A percentile compares a stretch with the other conserved stretches of the same genome.
These are phyloP conservation scores for Yasuhikotakia modesta DNA, from an alignment of 2,797 vertebrate genomes.

Conservation along the genomic window DNA sequence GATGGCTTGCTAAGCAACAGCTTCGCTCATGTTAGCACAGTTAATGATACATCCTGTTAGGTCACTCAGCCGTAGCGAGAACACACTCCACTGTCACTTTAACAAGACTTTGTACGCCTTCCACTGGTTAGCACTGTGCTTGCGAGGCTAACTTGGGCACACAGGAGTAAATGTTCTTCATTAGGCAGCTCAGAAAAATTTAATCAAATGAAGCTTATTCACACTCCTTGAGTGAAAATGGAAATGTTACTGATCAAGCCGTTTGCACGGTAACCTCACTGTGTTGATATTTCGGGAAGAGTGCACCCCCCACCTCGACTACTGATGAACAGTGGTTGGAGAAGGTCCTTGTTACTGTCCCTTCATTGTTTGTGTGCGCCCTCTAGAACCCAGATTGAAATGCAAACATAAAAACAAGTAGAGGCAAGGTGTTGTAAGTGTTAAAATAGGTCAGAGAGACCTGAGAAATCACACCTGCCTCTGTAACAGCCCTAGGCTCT, in stretches of 20 bases:
- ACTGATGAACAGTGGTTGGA: conserved; percentile 27
- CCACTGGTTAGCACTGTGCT: conserved; percentile 43
- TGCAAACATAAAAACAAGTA: conserved; percentile 12
- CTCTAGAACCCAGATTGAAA: conserved; percentile 17
- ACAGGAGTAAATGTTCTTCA: conserved; percentile 72
- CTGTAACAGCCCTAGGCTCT: no score
- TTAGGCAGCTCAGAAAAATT: conserved; percentile 74
- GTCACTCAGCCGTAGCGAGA: conserved; percentile 42
- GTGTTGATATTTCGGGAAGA: conserved; percentile 75
- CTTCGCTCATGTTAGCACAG: conserved; percentile 30
- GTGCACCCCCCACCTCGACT: conserved; percentile 66
- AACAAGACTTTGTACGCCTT: conserved; percentile 41
- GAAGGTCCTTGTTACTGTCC: conserved; percentile 12
- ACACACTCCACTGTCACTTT: conserved; percentile 37
- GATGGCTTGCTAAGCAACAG: conserved; percentile 32
- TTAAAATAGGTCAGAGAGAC: no score
- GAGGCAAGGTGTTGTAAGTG: background rate
- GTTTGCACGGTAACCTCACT: conserved; percentile 68
- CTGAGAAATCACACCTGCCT: background rate
- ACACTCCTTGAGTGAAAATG: conserved; percentile 50
- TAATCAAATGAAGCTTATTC: conserved; percentile 73
- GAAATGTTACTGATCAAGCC: conserved; percentile 76
- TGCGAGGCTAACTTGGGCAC: conserved; percentile 64
- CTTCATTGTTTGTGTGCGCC: conserved; percentile 13
- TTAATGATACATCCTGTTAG: conserved; percentile 52